Percentiles rank a stretch among this genome's conserved stretches.
Conservation (phyloP, 2,113 vertebrate genomes). For the Arenaria interpres region DNA sequence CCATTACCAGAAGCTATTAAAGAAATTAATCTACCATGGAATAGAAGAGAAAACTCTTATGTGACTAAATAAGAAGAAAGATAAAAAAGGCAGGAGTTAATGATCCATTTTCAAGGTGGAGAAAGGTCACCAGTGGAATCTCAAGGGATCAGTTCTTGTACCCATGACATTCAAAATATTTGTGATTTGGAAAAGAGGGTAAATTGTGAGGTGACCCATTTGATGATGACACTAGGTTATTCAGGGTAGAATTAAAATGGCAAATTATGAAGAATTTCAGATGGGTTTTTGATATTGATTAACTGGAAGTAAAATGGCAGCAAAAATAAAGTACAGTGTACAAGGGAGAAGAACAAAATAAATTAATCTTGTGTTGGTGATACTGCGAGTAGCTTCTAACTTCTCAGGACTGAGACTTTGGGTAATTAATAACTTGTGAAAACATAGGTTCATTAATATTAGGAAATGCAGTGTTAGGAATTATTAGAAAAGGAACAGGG, state of each 20-base stretch:
- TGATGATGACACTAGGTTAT: neutral
- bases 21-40: conserved; percentile 23
- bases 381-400: neutral
- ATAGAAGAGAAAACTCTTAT: neutral
- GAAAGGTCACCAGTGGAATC: neutral
- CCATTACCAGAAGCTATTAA: conserved; percentile 34
- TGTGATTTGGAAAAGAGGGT: neutral
- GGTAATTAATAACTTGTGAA: neutral
- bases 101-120: neutral
- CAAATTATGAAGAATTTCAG: neutral
- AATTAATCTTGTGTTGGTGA: neutral
- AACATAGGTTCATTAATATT: neutral
- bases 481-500: neutral
- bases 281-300: neutral
- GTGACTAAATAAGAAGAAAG: neutral
- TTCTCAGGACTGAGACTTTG: neutral
- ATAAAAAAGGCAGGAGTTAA: conserved; percentile 3
- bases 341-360: neutral
- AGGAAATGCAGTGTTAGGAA: neutral
- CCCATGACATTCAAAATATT: neutral
- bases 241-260: neutral
- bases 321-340: neutral
- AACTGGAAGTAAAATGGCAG: neutral
- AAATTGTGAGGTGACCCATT: neutral
- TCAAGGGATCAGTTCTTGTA: neutral